Conservation (phyloP, 2,888 invertebrate species). For the Xanthostigma xanthostigma region DNA sequence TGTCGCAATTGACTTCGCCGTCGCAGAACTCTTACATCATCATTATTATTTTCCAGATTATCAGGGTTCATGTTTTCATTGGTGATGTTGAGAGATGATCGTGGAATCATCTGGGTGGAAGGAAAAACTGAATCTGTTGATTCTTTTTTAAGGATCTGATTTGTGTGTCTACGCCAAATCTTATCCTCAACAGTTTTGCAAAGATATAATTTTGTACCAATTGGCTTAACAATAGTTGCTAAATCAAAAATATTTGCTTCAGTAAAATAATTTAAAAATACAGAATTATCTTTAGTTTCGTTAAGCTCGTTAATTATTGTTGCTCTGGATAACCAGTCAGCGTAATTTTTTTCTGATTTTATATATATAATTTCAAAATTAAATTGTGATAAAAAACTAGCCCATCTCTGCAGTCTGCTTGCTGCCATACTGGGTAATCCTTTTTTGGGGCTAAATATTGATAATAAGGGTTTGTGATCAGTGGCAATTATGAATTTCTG, state of each 20-base stretch:
- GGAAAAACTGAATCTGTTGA: too few species aligned
- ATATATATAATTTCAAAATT: conserved; percentile 10
- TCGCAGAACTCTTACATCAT: too few species aligned
- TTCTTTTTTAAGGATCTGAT: too few species aligned
- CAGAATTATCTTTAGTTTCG: not conserved
- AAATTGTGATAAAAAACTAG: conserved; percentile 10
- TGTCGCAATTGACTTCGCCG: too few species aligned
- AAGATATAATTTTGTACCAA: too few species aligned
- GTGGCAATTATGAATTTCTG: not conserved
- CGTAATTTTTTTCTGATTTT: conserved; percentile 9
- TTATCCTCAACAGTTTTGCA: too few species aligned
- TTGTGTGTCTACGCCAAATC: too few species aligned
- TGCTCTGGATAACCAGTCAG: conserved; percentile 13
- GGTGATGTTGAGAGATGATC: too few species aligned
- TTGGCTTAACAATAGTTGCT: too few species aligned
- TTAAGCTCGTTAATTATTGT: conserved; percentile 5
- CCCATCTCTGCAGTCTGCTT: conserved; percentile 10
- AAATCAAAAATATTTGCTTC: not conserved
- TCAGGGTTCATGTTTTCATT: too few species aligned
- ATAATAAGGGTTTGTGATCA: conserved; percentile 3
- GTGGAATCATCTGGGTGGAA: too few species aligned
- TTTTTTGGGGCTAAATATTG: not conserved
- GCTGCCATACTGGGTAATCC: not conserved
- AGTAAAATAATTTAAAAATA: not conserved
- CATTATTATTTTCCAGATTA: too few species aligned